Percentiles rank a stretch among this genome's conserved stretches.
These are phyloP conservation scores for Eulemur albifrons DNA, from an alignment of 2,797 vertebrate genomes.

Conservation along the genomic window DNA sequence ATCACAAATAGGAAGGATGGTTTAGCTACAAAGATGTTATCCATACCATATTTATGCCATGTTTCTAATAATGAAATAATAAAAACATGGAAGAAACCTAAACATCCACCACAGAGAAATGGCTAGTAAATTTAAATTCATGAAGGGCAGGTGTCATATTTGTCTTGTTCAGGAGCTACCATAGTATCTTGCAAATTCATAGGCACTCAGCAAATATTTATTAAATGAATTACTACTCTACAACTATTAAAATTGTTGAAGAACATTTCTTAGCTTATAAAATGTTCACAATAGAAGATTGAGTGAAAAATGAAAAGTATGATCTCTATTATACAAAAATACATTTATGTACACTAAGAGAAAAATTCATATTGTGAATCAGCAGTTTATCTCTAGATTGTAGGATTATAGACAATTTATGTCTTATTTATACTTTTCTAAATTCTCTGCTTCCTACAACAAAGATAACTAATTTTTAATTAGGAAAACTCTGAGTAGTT, in stretches of 20 bases:
- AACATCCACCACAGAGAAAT: not conserved
- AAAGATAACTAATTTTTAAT: conserved; percentile 32
- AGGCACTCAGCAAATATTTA: not conserved
- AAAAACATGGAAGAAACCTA: not conserved
- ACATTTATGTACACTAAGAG: not conserved
- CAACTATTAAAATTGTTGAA: not conserved
- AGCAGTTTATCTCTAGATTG: not conserved
- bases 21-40: conserved; percentile 1
- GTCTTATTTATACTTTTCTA: not conserved
- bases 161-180: not conserved
- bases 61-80: not conserved
- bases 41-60: not conserved
- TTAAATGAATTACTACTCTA: not conserved
- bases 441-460: not conserved
- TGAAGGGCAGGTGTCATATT: not conserved
- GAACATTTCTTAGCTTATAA: conserved; percentile 19
- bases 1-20: not conserved
- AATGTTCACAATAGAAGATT: not conserved
- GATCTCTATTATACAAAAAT: not conserved
- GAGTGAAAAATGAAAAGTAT: not conserved
- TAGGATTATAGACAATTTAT: not conserved
- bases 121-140: not conserved
- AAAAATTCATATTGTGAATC: not conserved
- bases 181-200: not conserved
- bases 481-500: not conserved